Evolutionary conservation across 1,140 invertebrate genomes (phyloP).

Genomic region (Diprion similis): DNA sequence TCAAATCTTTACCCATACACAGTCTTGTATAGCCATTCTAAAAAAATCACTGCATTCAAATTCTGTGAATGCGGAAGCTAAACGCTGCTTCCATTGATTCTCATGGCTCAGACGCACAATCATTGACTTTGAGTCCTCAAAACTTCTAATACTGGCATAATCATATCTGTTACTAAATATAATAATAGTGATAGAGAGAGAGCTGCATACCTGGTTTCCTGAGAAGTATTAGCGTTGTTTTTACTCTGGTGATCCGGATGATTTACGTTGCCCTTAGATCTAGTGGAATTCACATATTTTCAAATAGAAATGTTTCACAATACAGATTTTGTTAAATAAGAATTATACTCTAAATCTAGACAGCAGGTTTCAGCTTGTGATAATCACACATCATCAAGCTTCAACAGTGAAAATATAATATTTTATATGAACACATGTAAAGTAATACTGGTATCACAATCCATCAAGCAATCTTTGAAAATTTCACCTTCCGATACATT

Average conservation of each 20-base stretch:
- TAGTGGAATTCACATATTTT: slow-evolving; percentile 41
- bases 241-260: slow-evolving; percentile 46
- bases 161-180: slow-evolving; percentile 14
- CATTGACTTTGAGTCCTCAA: not conserved
- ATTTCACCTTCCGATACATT: not conserved
- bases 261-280: slow-evolving; percentile 53
- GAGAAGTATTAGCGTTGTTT: slow-evolving; percentile 40
- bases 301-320: not conserved
- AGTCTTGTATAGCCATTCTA: too few species aligned
- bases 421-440: too few species aligned
- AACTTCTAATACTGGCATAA: slow-evolving; percentile 17
- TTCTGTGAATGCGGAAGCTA: too few species aligned
- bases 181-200: slow-evolving; percentile 15
- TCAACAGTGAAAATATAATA: not conserved
- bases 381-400: not conserved
- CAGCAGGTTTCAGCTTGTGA: not conserved
- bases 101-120: too few species aligned
- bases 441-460: not conserved
- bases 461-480: not conserved
- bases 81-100: too few species aligned
- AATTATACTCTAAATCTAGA: not conserved
- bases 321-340: not conserved
- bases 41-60: too few species aligned
- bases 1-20: too few species aligned
- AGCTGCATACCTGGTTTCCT: slow-evolving; percentile 48